A percentile compares a stretch with the other conserved stretches of the same genome.
Evolutionary conservation across 2,113 vertebrate species (phyloP).

Genomic region (Callionymus lyra): DNA sequence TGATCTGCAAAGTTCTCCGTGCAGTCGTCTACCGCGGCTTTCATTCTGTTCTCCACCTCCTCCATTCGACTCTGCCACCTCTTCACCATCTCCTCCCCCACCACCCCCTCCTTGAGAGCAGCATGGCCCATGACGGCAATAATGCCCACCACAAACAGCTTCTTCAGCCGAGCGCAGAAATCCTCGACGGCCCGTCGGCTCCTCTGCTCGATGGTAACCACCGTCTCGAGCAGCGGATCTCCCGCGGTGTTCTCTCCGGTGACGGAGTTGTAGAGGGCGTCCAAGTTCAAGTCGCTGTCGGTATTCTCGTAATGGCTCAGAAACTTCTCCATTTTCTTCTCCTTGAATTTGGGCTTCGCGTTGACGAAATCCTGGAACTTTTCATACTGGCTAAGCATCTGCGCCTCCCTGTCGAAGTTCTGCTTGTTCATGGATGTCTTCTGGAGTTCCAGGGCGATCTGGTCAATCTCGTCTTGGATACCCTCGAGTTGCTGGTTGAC

Average conservation of each 20-base stretch:
- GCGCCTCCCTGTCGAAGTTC: conserved; percentile 65
- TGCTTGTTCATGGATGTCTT: conserved; percentile 64
- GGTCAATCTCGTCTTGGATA: conserved; percentile 59
- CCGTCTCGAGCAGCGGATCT: conserved; percentile 57
- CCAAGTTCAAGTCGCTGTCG: conserved; percentile 59
- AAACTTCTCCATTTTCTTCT: conserved; percentile 70
- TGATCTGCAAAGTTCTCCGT: conserved; percentile 61
- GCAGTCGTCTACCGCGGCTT: conserved; percentile 69
- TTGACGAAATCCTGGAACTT: conserved; percentile 71
- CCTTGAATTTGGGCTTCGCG: conserved; percentile 61
- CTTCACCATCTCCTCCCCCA: conserved; percentile 57
- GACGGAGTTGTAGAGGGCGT: conserved; percentile 63
- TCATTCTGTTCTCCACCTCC: conserved; percentile 67
- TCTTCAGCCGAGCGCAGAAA: conserved; percentile 70
- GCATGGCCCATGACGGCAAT: conserved; percentile 68
- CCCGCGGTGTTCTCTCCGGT: conserved; percentile 52
- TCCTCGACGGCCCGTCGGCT: conserved; percentile 66
- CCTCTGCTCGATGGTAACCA: conserved; percentile 51
- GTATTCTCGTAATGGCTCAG: conserved; percentile 67
- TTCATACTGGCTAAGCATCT: conserved; percentile 71
- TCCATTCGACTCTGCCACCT: conserved; percentile 69
- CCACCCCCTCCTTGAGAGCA: conserved; percentile 57
- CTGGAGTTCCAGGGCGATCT: conserved; percentile 59
- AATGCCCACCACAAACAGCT: conserved; percentile 69
- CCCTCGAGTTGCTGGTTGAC: conserved; percentile 64